phyloP scores from a whole-genome alignment of 2,113 vertebrate genomes.

The Rallus limicola region DNA sequence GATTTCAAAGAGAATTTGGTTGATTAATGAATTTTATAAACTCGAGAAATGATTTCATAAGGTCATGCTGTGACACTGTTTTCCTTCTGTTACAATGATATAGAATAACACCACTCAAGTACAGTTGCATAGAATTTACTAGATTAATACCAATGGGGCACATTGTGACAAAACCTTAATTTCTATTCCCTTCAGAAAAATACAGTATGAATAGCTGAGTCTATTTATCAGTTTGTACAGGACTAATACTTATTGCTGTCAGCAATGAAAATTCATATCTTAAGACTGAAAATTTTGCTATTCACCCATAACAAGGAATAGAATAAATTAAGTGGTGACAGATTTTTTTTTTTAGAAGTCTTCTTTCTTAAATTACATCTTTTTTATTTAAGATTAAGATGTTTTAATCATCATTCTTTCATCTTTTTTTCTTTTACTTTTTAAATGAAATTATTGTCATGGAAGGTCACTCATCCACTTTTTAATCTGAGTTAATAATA shows the following conservation, averaged over 20 bases:
- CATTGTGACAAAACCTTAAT: background rate
- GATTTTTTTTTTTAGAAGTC: too few species aligned
- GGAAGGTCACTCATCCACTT: background rate
- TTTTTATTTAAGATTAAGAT: background rate
- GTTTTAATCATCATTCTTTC: background rate
- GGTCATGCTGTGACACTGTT: background rate
- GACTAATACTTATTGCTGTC: background rate
- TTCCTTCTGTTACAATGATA: background rate
- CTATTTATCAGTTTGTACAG: background rate
- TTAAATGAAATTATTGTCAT: background rate
- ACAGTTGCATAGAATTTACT: background rate
- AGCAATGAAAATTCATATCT: background rate
- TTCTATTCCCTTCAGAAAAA: background rate
- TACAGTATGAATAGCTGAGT: background rate
- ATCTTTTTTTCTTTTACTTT: background rate
- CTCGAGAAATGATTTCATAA: constrained; percentile 8
- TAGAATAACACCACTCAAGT: background rate
- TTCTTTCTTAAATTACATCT: fast-evolving
- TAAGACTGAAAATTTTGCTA: background rate
- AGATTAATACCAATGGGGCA: background rate
- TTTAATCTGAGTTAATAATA: background rate
- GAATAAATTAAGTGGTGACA: background rate
- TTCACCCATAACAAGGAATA: background rate
- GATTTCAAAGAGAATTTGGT: background rate
- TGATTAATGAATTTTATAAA: constrained; percentile 10